phyloP scores from a whole-genome alignment of 1,140 invertebrate species.

The Lanistes nyassanus region DNA sequence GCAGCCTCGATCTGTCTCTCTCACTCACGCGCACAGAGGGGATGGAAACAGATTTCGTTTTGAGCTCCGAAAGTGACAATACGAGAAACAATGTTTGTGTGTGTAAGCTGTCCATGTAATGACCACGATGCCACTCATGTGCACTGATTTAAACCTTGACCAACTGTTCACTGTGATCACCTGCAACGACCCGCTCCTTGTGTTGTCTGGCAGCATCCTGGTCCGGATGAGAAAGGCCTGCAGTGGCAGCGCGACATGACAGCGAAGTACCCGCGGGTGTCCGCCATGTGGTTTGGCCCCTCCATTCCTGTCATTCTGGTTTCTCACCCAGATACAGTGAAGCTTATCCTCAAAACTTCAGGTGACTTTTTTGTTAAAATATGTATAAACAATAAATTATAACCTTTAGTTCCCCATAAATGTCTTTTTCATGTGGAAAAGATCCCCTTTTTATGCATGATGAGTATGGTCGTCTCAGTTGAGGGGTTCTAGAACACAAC shows the following conservation, averaged over 20 bases:
- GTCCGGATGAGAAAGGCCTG: constrained; percentile 46
- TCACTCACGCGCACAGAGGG: background rate
- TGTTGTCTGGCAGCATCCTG: constrained; percentile 39
- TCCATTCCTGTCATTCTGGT: constrained; percentile 41
- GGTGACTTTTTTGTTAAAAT: constrained; percentile 25
- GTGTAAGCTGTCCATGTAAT: background rate
- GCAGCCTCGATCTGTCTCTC: too few relatives aligned
- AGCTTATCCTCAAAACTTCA: constrained; percentile 49
- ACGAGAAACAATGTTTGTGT: background rate
- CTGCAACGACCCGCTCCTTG: background rate
- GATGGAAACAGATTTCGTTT: background rate
- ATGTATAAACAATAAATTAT: too few relatives aligned
- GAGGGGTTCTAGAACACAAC: too few relatives aligned
- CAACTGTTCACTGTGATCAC: background rate
- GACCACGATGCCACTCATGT: background rate
- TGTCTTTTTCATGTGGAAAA: too few relatives aligned
- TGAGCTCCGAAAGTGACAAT: background rate
- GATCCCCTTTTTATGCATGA: too few relatives aligned
- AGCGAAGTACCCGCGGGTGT: constrained; percentile 30
- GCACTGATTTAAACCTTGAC: background rate
- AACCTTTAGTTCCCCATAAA: too few relatives aligned
- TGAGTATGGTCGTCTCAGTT: too few relatives aligned
- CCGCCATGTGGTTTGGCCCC: constrained; percentile 40
- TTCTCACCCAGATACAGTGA: constrained; percentile 52
- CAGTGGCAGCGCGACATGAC: constrained; percentile 39